phyloP scores from a whole-genome alignment of 2,888 invertebrate species.

The Villa cingulata region DNA sequence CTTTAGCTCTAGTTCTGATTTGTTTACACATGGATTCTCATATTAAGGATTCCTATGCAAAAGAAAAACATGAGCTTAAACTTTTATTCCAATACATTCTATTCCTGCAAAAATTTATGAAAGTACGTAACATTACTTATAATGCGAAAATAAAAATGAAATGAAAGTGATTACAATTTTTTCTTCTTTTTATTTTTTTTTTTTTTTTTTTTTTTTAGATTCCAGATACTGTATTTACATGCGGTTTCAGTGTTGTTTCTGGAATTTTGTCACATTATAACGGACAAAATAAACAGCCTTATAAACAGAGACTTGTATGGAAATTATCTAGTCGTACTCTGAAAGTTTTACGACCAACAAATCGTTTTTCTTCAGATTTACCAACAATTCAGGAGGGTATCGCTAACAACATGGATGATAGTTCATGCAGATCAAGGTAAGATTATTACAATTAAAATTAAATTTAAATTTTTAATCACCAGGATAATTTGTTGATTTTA shows the following conservation, averaged over 20 bases:
- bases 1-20: constrained; percentile 64
- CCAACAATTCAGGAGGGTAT: constrained; percentile 61
- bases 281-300: constrained; percentile 50
- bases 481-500: too few species aligned
- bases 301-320: constrained; percentile 65
- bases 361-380: constrained; percentile 54
- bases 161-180: too few species aligned
- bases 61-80: constrained; percentile 41
- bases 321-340: constrained; percentile 55
- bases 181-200: constrained; percentile 4
- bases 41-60: constrained; percentile 35
- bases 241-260: constrained; percentile 47
- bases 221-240: constrained; percentile 48
- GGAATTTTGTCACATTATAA: constrained; percentile 58
- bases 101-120: constrained; percentile 56
- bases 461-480: neutral
- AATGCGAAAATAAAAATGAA: too few species aligned
- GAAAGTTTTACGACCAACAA: constrained; percentile 57
- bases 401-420: constrained; percentile 25
- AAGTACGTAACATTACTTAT: constrained; percentile 41
- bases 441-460: constrained; percentile 8
- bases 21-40: constrained; percentile 52
- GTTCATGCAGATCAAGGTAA: constrained; percentile 33
- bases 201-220: constrained; percentile 40
- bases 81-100: constrained; percentile 55